A percentile compares a stretch with the other conserved stretches of the same genome.
Conservation (phyloP, 2,888 invertebrate genomes). For the Cephalotes varians region DNA sequence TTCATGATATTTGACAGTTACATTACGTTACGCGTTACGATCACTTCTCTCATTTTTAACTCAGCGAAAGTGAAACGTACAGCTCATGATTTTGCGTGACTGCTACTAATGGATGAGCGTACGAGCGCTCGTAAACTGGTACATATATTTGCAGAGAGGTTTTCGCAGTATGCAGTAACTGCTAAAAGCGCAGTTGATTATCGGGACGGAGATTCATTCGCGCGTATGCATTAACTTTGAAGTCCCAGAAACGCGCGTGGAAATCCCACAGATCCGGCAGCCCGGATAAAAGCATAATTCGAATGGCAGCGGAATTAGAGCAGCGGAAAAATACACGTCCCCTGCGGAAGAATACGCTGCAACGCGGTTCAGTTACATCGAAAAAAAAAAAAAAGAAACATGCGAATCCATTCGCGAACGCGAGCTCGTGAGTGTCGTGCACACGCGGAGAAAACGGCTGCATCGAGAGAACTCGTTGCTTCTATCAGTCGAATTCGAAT, state of each 20-base stretch:
- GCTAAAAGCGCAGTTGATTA: slow-evolving; percentile 31
- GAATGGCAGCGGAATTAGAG: slow-evolving; percentile 13
- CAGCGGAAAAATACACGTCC: background rate
- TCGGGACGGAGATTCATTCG: slow-evolving; percentile 1
- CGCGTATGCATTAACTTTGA: background rate
- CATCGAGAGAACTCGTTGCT: background rate
- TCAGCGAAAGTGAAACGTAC: slow-evolving; percentile 29
- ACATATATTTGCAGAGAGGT: background rate
- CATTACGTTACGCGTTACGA: no score
- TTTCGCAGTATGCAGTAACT: background rate
- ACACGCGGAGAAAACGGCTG: background rate
- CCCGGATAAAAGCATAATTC: background rate
- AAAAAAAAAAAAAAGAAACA: background rate
- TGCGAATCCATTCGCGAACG: background rate
- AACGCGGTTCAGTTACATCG: background rate
- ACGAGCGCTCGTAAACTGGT: slow-evolving; percentile 5
- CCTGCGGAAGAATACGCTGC: background rate
- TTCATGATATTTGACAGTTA: slow-evolving; percentile 3
- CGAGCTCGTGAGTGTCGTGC: background rate
- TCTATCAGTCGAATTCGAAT: background rate
- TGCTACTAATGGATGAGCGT: slow-evolving; percentile 16
- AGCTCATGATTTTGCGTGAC: background rate
- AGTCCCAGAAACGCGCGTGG: background rate
- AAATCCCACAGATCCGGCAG: background rate
- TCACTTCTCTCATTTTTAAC: background rate